Evolutionary conservation across 2,888 invertebrate species (phyloP), one percentile per base, ranked within the genome.

Genomic region (Caenorhabditis uteleia): DNA sequence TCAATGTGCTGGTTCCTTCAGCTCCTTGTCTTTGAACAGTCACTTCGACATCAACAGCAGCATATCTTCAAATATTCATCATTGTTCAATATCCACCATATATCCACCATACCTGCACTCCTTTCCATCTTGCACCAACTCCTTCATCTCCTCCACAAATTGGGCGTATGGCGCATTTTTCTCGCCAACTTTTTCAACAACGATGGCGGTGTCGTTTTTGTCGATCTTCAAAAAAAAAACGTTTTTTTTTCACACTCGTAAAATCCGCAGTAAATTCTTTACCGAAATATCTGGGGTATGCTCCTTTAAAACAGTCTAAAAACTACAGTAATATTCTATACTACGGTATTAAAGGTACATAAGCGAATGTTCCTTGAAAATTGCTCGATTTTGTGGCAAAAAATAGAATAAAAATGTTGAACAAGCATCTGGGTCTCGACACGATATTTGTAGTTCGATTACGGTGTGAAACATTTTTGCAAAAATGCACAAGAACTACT

Each of bases 141-240:
- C 75, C 53, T 61, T 69, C 61, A 76, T 66, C 39, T 79, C 82
- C 53, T 80, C 81, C 40, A 81, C 75, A 64, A 83, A 83, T 33
- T 83, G 82, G n/a, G 77, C 49, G 66, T 83, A 83, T 16, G 83
- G 83, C 7, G 83, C 79, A 43, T 67, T 68, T 70, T 83, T 83
- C 18, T 77, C 80, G 33, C 82, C 83, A 51, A 79, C 75, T 60
- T 81, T 83, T 59, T 83, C 83, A 27, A 83, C 82, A 31, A 83
- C 77, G 59, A 83, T 83, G 34, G 77, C 77, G n/a, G 83, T 83
- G 65, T 83, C 78, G 50, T 82, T 81, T 57, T 83, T 81, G 60
- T 74, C 78, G 53, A 82, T 80, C 68, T 72, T 44, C 36, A 65
- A 49, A 4, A 6, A n/a, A n/a, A n/a, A n/a, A n/a, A n/a, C n/a